Evolutionary conservation across 30 jellyfish, hydroid and myxozoan genomes (phyloP), one percentile per base, ranked within the genome.

Genomic region (Cassiopea xamachana): DNA sequence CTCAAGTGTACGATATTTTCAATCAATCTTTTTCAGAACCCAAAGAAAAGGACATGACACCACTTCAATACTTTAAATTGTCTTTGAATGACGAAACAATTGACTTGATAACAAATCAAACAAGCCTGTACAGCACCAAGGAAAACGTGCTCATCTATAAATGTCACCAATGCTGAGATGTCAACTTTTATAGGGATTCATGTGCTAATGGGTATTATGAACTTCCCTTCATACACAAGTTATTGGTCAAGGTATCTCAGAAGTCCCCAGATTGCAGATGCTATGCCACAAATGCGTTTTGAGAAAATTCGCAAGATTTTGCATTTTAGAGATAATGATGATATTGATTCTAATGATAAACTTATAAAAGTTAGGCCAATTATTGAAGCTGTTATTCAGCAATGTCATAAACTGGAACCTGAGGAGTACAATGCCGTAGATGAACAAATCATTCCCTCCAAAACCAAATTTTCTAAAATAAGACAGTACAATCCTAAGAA

Each of bases 401-500:
- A 81, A 55, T 89, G 93, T 46, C 16, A 68, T 39, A 76, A 73
- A 69, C 60, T 93, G 2, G 73, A 9, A 18, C 97, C 97, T 9
- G 98, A 93, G 76, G 92, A 93, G 47, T 43, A 39, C 12, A 94
- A 91, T 43, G 27, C 94, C 1, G 58, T 89, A 1, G 94, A 84
- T 75, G 97, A 91, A 58, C 94, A 91, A 49, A 84, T 91, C 50
- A 91, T 91, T 48, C 92, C 92, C 1, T 76, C 69, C 84, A 85
- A 85, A 50, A 72, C 84, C 43, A 84, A 84, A 76, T 68, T 75
- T 69, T 45, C 87, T 69, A 90, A 95, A 60, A 73, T 92, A 15
- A 87, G 98, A 78, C 95, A 83, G 75, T 91, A 91, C 76, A 69
- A 50, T 75, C 97, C 92, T 51, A 89, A 81, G 75, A 90, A 91